Evolutionary conservation across 2,797 vertebrate species (phyloP), one percentile per base, ranked within the genome.

Genomic region (Odontamblyopus lacepedii): DNA sequence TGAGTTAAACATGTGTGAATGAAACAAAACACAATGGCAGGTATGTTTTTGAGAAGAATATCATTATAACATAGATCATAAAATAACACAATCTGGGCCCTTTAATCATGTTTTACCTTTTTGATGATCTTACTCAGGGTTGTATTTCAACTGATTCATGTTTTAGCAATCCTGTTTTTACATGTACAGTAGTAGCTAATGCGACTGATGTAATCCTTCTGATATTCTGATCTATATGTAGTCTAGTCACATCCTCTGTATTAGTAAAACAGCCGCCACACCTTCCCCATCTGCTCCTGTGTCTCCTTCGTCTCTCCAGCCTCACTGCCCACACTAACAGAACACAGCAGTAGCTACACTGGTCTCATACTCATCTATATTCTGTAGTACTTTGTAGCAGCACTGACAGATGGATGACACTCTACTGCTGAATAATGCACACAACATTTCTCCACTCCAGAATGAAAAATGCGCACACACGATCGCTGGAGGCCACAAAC

Each of bases 341-440:
- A 73, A 68, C 12, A 44, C 41, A 15, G 13, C 12, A 44, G 12
- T 76, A 79, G 72, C 88, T 63, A 56, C 77, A 74, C 76, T 76
- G 86, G 80, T 87, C 85, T 59, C 11, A n/a, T 13, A 73, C 91
- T 87, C 87, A 85, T 89, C 84, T 87, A 84, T 79, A 88, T 89
- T 87, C 90, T 80, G 88, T 90, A 90, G 91, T 89, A 90, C 90
- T 88, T 87, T 55, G 84, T 81, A 41, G 44, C 74, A 70, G 64
- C 82, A 35, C 16, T 78, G 88, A 89, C 92, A 93, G 92, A 92
- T 92, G 91, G 92, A 91, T 89, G 80, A 71, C 85, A 86, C 75
- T 81, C 77, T 76, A 66, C 85, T 89, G 64, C 71, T 93, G 85
- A 92, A 92, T 91, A 85, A 93, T 92, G 89, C 89, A 92, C 78